phyloP scores from a whole-genome alignment of 2,888 invertebrate genomes.

The Frankliniella intonsa region DNA sequence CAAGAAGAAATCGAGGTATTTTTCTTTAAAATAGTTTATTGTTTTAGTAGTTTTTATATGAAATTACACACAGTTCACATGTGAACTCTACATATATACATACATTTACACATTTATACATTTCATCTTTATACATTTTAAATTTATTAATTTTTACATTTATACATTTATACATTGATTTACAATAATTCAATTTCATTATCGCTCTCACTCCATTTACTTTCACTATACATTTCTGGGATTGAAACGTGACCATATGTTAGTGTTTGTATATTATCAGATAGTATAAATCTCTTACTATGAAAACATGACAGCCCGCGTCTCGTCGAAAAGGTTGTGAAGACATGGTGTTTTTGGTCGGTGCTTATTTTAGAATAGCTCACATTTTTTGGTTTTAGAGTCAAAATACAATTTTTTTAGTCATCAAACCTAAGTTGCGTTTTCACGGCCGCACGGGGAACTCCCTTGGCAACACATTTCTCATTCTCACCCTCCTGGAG shows the following conservation, averaged over 20 bases:
- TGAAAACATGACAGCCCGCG: not conserved
- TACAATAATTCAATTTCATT: not conserved
- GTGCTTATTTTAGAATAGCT: not conserved
- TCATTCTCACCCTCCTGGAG: not conserved
- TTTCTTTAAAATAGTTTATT: no score
- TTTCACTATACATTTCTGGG: not conserved
- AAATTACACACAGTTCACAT: no score
- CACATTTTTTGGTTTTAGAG: not conserved
- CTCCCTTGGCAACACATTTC: not conserved
- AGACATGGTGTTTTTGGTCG: not conserved
- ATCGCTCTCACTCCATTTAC: not conserved
- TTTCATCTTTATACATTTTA: no score
- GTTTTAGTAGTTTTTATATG: no score
- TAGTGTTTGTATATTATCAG: not conserved
- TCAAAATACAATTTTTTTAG: not conserved
- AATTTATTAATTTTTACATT: no score
- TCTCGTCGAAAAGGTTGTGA: not conserved
- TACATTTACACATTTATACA: no score
- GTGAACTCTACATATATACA: no score
- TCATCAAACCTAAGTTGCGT: not conserved
- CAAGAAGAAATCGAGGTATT: no score
- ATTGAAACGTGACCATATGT: not conserved
- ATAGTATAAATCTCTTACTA: not conserved
- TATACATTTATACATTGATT: not conserved
- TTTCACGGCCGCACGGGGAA: not conserved